Conservation (phyloP, 2,113 vertebrate genomes). For the Stigmatopora nigra region DNA sequence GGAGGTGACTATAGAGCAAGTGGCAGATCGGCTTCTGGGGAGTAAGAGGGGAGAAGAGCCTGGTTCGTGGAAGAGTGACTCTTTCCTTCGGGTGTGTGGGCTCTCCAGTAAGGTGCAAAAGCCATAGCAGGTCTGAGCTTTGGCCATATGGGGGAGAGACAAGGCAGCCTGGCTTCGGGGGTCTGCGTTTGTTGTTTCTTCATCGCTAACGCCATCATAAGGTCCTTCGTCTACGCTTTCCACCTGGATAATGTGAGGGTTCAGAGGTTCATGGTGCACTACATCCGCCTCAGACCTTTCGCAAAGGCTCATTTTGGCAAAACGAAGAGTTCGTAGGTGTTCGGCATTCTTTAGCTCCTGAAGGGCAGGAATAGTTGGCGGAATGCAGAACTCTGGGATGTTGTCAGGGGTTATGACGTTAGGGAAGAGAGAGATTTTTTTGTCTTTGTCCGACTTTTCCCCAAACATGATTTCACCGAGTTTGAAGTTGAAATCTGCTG, state of each 20-base stretch:
- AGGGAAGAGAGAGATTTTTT: conserved; percentile 61
- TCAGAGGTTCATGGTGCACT: conserved; percentile 30
- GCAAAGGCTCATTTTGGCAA: conserved; percentile 25
- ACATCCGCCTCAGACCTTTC: conserved; percentile 49
- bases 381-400: conserved; percentile 76
- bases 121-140: conserved; percentile 78
- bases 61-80: conserved; percentile 82
- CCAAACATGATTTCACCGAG: conserved; percentile 69
- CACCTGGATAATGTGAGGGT: conserved; percentile 78
- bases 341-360: conserved; percentile 55
- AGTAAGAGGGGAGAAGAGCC: conserved; percentile 59
- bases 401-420: conserved; percentile 75
- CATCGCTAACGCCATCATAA: conserved; percentile 61
- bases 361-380: conserved; percentile 61
- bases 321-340: conserved; percentile 31
- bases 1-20: conserved; percentile 50
- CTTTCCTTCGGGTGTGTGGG: conserved; percentile 83
- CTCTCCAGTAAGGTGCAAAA: conserved; percentile 85
- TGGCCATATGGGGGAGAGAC: conserved; percentile 81
- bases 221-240: conserved; percentile 77
- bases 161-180: conserved; percentile 82
- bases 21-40: conserved; percentile 69
- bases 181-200: conserved; percentile 79
- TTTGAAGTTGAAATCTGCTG: conserved; percentile 64
- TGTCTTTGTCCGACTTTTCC: conserved; percentile 61